Conservation (phyloP, 2,797 vertebrate species). For the Anas bernieri region DNA sequence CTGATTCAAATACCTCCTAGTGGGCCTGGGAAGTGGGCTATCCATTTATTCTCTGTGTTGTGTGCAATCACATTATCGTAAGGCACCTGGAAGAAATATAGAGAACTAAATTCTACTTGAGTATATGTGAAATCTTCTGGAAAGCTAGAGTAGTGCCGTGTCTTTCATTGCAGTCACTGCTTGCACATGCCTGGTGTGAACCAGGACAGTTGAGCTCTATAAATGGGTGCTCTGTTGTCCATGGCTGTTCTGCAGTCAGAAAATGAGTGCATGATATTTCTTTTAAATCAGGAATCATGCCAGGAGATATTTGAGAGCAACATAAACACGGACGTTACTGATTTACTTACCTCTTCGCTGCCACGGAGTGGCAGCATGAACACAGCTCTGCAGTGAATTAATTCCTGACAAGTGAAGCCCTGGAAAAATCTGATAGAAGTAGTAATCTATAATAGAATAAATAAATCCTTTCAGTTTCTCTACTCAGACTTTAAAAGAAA, state of each 20-base stretch:
- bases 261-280: not conserved
- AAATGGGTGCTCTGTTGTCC: not conserved
- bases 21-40: not conserved
- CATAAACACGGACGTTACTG: not conserved
- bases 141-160: not conserved
- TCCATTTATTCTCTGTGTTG: not conserved
- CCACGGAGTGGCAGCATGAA: constrained; percentile 61
- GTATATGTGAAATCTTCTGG: not conserved
- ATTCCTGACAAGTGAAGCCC: not conserved
- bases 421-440: not conserved
- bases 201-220: not conserved
- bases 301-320: not conserved
- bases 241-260: not conserved
- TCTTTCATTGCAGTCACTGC: not conserved
- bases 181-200: not conserved
- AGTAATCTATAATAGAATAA: not conserved
- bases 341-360: not conserved
- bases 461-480: not conserved
- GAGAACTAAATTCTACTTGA: not conserved
- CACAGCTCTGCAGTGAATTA: not conserved
- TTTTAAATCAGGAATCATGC: not conserved
- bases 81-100: not conserved
- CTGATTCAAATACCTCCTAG: not conserved
- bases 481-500: not conserved
- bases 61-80: not conserved